Conservation (phyloP, 2,113 vertebrate genomes). For the Corythoichthys intestinalis region DNA sequence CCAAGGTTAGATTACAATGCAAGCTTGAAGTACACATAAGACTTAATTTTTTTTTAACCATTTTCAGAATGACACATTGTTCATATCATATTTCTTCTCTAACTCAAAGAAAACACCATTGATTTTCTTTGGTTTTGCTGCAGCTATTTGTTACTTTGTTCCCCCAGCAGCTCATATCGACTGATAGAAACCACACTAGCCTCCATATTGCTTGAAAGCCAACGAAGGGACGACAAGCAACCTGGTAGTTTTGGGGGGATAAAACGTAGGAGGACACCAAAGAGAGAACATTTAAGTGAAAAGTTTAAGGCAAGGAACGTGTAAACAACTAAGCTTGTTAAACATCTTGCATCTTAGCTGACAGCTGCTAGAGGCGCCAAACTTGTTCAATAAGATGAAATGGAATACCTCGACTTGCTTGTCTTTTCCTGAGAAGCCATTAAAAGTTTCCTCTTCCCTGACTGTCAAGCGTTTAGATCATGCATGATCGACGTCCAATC, state of each 20-base stretch:
- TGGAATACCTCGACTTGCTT: conserved; percentile 64
- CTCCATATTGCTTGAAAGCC: conserved; percentile 29
- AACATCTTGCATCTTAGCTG: conserved; percentile 63
- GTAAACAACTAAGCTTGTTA: conserved; percentile 65
- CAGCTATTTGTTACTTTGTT: conserved; percentile 36
- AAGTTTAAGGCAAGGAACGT: conserved; percentile 38
- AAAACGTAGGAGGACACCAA: conserved; percentile 16
- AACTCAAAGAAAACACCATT: conserved; percentile 48
- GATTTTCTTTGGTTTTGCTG: conserved; percentile 38
- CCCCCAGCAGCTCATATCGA: conserved; percentile 27
- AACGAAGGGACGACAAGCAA: conserved; percentile 39
- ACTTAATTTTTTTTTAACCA: conserved; percentile 21
- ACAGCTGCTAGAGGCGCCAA: conserved; percentile 37
- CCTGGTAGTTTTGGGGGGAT: conserved; percentile 36
- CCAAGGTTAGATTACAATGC: background rate
- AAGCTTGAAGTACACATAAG: background rate
- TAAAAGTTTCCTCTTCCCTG: conserved; percentile 65
- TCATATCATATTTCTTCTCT: conserved; percentile 42
- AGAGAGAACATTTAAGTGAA: conserved; percentile 30
- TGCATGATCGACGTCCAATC: conserved; percentile 13
- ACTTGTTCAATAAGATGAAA: conserved; percentile 63
- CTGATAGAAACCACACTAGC: conserved; percentile 40
- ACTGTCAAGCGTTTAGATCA: conserved; percentile 63
- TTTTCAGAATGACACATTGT: conserved; percentile 43
- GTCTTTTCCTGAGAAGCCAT: conserved; percentile 69